These are phyloP conservation scores for Sinelater perroti DNA, from an alignment of 2,888 invertebrate genomes.

Conservation along the genomic window DNA sequence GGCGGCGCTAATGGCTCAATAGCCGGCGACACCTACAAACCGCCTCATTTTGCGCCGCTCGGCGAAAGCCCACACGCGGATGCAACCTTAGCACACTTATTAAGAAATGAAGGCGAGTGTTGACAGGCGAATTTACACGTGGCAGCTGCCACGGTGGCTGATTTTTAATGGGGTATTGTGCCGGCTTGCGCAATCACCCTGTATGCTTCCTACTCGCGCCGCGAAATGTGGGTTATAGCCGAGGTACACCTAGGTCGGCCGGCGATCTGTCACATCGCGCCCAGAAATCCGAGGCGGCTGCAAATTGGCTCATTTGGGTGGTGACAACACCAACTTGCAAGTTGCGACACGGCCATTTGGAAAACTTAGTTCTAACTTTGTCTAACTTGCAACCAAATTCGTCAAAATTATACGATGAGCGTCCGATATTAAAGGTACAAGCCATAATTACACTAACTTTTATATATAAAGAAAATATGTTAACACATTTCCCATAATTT, in stretches of 20 bases:
- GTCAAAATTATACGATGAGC: no score
- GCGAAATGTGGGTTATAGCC: constrained; percentile 22
- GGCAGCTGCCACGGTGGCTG: constrained; percentile 19
- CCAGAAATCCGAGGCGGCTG: not conserved
- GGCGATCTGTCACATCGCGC: constrained; percentile 6
- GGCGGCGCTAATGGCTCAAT: no score
- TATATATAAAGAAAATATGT: no score
- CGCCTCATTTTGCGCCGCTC: constrained; percentile 12
- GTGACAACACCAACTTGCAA: not conserved
- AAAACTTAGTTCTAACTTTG: no score
- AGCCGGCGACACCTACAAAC: no score
- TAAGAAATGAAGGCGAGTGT: constrained; percentile 25
- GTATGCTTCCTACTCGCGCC: constrained; percentile 18
- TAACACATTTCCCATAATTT: no score
- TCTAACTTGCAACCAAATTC: no score
- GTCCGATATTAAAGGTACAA: no score
- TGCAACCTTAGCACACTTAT: constrained; percentile 26
- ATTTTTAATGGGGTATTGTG: constrained; percentile 20
- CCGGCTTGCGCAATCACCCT: constrained; percentile 17
- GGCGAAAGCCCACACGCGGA: constrained; percentile 17
- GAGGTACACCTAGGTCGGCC: constrained; percentile 3
- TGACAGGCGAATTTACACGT: constrained; percentile 21
- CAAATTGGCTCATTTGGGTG: constrained; percentile 2
- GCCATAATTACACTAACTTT: no score
- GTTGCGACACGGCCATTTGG: no score